Percentiles rank a stretch among this genome's conserved stretches.
Conservation (phyloP, 2,797 vertebrate genomes). For the Helicolenus hilgendorfi region DNA sequence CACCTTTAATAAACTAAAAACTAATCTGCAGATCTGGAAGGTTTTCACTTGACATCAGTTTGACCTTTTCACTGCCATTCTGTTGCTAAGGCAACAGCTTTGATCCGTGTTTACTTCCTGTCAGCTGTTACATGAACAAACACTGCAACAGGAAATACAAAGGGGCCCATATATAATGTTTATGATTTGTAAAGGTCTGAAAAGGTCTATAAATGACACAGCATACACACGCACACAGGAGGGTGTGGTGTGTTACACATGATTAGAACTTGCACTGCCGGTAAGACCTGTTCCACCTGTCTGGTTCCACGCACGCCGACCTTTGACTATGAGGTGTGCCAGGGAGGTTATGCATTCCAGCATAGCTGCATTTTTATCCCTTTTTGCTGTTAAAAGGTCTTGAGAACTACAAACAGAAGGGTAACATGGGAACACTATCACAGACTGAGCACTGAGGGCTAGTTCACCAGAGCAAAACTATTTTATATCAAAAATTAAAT, state of each 20-base stretch:
- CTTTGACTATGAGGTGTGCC: conserved; percentile 24
- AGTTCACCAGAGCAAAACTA: too few relatives aligned
- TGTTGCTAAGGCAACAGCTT: too few relatives aligned
- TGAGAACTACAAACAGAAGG: not conserved
- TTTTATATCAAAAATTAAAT: not conserved
- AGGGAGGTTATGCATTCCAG: not conserved
- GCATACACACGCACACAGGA: too few relatives aligned
- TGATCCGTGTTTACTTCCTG: too few relatives aligned
- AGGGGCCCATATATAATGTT: too few relatives aligned
- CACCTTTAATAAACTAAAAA: too few relatives aligned
- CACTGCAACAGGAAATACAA: too few relatives aligned
- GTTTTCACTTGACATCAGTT: too few relatives aligned
- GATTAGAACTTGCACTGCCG: not conserved
- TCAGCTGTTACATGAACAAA: too few relatives aligned
- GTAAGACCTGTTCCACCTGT: conserved; percentile 35
- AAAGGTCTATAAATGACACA: not conserved
- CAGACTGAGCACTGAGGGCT: not conserved
- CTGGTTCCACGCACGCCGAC: not conserved
- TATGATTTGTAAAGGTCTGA: not conserved
- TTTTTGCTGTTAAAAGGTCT: not conserved
- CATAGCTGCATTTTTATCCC: conserved; percentile 15
- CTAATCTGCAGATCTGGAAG: too few relatives aligned
- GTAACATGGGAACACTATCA: not conserved
- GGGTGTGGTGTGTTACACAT: not conserved
- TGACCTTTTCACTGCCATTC: too few relatives aligned